Evolutionary conservation across 2,888 invertebrate species (phyloP).

Genomic region (Hypsopygia costalis): DNA sequence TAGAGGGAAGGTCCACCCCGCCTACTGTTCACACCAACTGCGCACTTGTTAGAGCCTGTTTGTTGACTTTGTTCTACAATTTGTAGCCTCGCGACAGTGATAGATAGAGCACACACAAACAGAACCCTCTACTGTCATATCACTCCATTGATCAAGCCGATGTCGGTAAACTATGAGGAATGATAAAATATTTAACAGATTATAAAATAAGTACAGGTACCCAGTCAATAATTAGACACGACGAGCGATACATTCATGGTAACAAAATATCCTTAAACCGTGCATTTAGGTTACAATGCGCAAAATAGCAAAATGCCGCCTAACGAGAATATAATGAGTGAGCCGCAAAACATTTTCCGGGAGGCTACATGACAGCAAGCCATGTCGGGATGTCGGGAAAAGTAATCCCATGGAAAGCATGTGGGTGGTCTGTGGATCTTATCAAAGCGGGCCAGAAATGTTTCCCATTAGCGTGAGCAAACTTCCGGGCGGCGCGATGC

Average conservation of each 20-base stretch:
- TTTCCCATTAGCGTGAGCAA: conserved; percentile 58
- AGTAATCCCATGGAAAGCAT: conserved; percentile 20
- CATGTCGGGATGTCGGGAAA: conserved; percentile 2
- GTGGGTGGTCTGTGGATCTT: conserved; percentile 33
- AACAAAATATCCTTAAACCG: too few relatives aligned
- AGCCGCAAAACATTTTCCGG: not conserved
- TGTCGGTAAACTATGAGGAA: too few relatives aligned
- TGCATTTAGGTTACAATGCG: too few relatives aligned
- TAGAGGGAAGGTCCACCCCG: conserved; percentile 36
- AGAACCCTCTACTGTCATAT: conserved; percentile 4
- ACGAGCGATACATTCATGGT: too few relatives aligned
- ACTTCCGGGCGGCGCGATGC: conserved; percentile 66
- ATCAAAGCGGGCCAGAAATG: conserved; percentile 47
- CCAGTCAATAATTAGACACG: too few relatives aligned
- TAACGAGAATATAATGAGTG: not conserved
- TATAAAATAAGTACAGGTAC: too few relatives aligned
- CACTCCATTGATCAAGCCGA: conserved; percentile 1
- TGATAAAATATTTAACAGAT: too few relatives aligned
- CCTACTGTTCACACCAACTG: conserved; percentile 31
- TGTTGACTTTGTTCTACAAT: conserved; percentile 29
- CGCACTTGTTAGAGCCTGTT: conserved; percentile 35
- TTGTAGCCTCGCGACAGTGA: conserved; percentile 22
- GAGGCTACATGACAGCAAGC: not conserved
- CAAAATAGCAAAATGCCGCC: too few relatives aligned
- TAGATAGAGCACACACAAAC: conserved; percentile 4